Evolutionary conservation across 2,113 vertebrate genomes (phyloP), one percentile per base, ranked within the genome.

Genomic region (Butorides virescens): DNA sequence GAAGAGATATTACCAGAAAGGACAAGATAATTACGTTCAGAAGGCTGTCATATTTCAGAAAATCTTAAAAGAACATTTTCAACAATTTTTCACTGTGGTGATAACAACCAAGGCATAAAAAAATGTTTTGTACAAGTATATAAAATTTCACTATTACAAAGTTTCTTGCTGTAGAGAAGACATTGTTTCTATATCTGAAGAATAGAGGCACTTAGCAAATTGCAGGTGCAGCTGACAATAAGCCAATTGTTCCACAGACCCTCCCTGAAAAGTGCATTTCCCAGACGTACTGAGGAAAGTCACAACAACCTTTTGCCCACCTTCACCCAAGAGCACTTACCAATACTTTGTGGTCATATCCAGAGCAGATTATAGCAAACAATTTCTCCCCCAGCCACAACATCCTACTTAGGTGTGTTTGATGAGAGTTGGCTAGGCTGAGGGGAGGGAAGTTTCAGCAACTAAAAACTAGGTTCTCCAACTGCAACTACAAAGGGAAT

Each of bases 11-110:
- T 71, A 92, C 65, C 73, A 94, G 72, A 74, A 50, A 67, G 86
- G 61, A 63, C 72, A 81, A 11, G 58, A 88, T 65, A 93, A 93
- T 88, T 90, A 76, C 86, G 80, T 92, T 84, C 63, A 84, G 79
- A 74, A 63, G 37, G 26, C 56, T 77, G 30, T 65, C 36, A 44
- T 68, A 82, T 75, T 95, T 88, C 42, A 67, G 80, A 87, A 78
- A 27, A 78, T 21, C 81, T 93, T 78, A 78, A 86, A 86, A 89
- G 79, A 32, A 94, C 44, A 88, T 83, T 80, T 83, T 34, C 50
- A 94, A 55, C 42, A 55, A 37, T 67, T 95, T 92, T 84, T 84
- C 76, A 88, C 29, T 49, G 44, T 68, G 75, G 56, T 84, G 79
- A 26, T 75, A 95, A 86, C 72, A 83, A 92, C 30, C 4, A 49